phyloP scores from a whole-genome alignment of 2,888 invertebrate genomes.

The Cryptocephalus primarius region DNA sequence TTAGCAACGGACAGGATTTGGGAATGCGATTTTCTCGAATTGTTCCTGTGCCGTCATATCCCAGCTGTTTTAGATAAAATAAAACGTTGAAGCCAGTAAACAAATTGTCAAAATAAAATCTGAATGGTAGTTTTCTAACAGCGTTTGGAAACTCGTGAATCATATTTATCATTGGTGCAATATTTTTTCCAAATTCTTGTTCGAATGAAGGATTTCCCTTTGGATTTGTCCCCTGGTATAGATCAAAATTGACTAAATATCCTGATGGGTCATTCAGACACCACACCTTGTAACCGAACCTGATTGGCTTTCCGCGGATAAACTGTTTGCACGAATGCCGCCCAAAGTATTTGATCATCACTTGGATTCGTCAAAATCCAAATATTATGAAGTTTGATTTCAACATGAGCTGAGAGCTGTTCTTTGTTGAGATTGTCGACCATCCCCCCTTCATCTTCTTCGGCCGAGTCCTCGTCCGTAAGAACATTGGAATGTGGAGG shows the following conservation, averaged over 20 bases:
- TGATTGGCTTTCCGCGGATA: slow-evolving; percentile 24
- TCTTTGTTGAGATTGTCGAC: slow-evolving; percentile 7
- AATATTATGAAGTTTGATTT: slow-evolving; percentile 4
- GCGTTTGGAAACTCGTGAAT: slow-evolving; percentile 5
- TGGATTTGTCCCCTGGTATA: slow-evolving; percentile 21
- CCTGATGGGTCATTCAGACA: slow-evolving; percentile 18
- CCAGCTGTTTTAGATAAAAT: slow-evolving; percentile 10
- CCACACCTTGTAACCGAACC: slow-evolving; percentile 26
- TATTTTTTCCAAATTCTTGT: slow-evolving; percentile 6
- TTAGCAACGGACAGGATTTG: slow-evolving; percentile 5
- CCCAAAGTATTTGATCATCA: slow-evolving; percentile 15
- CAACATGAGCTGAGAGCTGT: slow-evolving; percentile 6
- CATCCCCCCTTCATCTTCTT: slow-evolving; percentile 10
- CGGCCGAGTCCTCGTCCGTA: slow-evolving; percentile 10
- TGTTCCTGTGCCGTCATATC: slow-evolving; percentile 18
- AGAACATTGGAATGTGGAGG: slow-evolving; percentile 6
- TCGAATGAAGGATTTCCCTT: not conserved
- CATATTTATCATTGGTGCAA: slow-evolving; percentile 9
- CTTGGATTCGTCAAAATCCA: slow-evolving; percentile 13
- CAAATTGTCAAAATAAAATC: slow-evolving; percentile 12
- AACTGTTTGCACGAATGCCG: slow-evolving; percentile 22
- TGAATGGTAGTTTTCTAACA: slow-evolving; percentile 4
- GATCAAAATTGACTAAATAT: slow-evolving; percentile 26
- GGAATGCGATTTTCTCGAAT: slow-evolving; percentile 13
- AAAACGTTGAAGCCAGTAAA: slow-evolving; percentile 19